phyloP scores from a whole-genome alignment of 1,140 invertebrate genomes.

The Drosophila rufa region DNA sequence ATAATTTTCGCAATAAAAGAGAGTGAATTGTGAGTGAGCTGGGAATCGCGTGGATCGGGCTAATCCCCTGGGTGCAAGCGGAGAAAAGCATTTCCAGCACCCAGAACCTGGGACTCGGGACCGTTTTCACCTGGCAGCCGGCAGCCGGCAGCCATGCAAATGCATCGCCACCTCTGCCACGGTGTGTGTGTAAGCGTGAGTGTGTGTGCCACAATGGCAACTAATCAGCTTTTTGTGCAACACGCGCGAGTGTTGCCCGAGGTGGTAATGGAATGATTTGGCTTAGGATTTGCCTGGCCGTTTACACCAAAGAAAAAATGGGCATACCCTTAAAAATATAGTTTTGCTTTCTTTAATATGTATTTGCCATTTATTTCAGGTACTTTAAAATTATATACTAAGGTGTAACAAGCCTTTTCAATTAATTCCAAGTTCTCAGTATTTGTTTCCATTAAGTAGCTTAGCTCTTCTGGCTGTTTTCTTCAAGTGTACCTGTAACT shows the following conservation, averaged over 20 bases:
- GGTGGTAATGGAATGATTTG: slow-evolving; percentile 73
- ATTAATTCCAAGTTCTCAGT: not conserved
- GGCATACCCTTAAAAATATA: not conserved
- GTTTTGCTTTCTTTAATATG: no score
- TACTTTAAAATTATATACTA: not conserved
- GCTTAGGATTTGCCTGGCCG: slow-evolving; percentile 34
- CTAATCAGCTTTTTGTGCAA: slow-evolving; percentile 76
- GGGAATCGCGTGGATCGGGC: slow-evolving; percentile 17
- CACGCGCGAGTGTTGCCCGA: slow-evolving; percentile 42
- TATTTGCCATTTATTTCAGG: not conserved
- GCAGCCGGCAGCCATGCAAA: slow-evolving; percentile 13
- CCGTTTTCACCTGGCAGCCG: not conserved
- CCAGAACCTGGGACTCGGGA: slow-evolving; percentile 7
- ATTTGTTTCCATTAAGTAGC: not conserved
- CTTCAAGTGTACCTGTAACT: slow-evolving; percentile 17
- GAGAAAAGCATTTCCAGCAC: slow-evolving; percentile 35
- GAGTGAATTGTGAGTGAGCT: slow-evolving; percentile 25
- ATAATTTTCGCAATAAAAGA: slow-evolving; percentile 16
- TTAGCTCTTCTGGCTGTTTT: not conserved
- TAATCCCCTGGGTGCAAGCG: slow-evolving; percentile 26
- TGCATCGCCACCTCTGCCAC: slow-evolving; percentile 9
- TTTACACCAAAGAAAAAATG: not conserved
- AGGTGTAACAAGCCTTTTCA: not conserved
- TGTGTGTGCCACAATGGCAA: slow-evolving; percentile 50
- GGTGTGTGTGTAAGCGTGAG: slow-evolving; percentile 5